phyloP scores from a whole-genome alignment of 2,888 invertebrate genomes.

The Cheiracanthium punctorium region DNA sequence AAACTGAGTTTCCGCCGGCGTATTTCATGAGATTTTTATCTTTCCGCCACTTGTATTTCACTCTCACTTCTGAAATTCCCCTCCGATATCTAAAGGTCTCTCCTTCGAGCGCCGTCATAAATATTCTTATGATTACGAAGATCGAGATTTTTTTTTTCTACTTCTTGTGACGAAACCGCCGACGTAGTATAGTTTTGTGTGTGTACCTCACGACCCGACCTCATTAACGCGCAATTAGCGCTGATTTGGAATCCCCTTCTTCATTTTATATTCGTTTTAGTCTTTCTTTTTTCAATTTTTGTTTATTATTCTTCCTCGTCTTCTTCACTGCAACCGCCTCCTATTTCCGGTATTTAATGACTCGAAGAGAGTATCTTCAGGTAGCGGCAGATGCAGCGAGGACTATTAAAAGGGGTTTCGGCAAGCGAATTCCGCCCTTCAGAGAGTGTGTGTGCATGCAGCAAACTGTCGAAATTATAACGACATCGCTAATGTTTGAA shows the following conservation, averaged over 20 bases:
- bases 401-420: conserved; percentile 34
- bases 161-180: conserved; percentile 49
- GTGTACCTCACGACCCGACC: conserved; percentile 65
- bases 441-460: not conserved
- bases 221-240: conserved; percentile 62
- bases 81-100: not conserved
- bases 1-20: not conserved
- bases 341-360: conserved; percentile 66
- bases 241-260: conserved; percentile 32
- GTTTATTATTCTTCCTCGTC: conserved; percentile 16
- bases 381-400: conserved; percentile 14
- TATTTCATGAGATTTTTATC: not conserved
- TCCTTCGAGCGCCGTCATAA: not conserved
- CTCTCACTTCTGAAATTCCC: conserved; percentile 6
- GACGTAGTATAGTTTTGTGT: conserved; percentile 9
- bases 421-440: not conserved
- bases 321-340: conserved; percentile 42
- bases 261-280: not conserved
- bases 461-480: not conserved
- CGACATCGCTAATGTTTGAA: no score
- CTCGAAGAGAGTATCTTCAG: conserved; percentile 33
- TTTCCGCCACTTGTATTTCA: not conserved
- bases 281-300: no score
- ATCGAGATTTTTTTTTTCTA: not conserved
- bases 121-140: not conserved